phyloP scores from a whole-genome alignment of 2,113 vertebrate genomes.

The Cephalopterus ornatus region DNA sequence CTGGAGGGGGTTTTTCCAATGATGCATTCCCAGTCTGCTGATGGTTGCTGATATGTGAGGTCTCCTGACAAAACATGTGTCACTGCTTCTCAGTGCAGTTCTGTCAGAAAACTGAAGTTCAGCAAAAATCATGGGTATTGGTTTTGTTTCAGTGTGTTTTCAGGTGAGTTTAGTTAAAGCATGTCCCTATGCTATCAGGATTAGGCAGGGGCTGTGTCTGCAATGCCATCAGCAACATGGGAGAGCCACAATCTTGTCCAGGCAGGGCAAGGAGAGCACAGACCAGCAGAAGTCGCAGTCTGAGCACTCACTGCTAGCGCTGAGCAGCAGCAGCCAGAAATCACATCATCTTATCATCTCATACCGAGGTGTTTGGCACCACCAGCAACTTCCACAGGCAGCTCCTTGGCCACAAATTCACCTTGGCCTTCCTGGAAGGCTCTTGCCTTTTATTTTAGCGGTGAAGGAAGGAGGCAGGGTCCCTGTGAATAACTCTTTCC shows the following conservation, averaged over 20 bases:
- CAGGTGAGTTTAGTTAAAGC: background rate
- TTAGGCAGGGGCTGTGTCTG: background rate
- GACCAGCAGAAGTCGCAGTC: background rate
- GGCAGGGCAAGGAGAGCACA: background rate
- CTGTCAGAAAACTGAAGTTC: background rate
- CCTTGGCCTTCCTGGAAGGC: background rate
- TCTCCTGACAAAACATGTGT: background rate
- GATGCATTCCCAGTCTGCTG: background rate
- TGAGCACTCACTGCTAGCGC: background rate
- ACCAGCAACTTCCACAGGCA: background rate
- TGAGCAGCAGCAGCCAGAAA: background rate
- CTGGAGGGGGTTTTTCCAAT: background rate
- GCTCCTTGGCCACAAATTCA: background rate
- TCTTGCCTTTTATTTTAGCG: background rate
- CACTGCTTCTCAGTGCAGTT: background rate
- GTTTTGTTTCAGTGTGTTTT: background rate
- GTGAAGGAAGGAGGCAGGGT: background rate
- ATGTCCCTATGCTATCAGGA: background rate
- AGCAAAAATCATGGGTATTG: background rate
- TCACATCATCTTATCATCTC: background rate
- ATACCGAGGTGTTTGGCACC: rapidly evolving
- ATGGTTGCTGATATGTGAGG: background rate
- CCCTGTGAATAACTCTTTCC: background rate
- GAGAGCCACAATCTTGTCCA: background rate
- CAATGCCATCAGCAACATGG: background rate